Evolutionary conservation across 2,797 vertebrate genomes (phyloP), one percentile per base, ranked within the genome.

Genomic region (Gymnoscopelus braueri): DNA sequence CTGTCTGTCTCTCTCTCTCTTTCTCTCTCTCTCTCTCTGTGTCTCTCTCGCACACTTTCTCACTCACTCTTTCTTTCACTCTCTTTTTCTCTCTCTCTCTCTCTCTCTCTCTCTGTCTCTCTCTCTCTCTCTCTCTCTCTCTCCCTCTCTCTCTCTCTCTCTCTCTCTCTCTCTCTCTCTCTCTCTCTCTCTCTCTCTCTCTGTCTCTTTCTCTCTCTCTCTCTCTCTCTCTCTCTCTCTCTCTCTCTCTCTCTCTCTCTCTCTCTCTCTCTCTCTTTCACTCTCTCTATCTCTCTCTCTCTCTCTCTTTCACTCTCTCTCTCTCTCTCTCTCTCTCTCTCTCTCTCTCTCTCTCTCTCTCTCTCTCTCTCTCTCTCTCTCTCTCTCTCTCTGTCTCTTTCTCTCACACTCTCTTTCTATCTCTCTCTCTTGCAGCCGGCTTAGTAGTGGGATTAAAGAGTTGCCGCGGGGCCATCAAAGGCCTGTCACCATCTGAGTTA

Each of bases 401-500:
- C 13, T 5, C 19, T 44, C 47, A 8, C 7, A 15, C 50, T 5
- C 48, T 63, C 12, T 29, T 5, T 63, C 15, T n/a, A 23, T 10
- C 9, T 63, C 19, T 51, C 12, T 50, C 11, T 63, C 13, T 52
- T 60, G 66, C 32, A 69, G 72, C 79, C 59, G 15, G 53, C 78
- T 83, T 72, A 69, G 61, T 65, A 65, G 75, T 72, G 83, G 87
- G 85, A 89, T 91, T 89, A 89, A 86, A 81, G 78, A 83, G 82
- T 62, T 13, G 78, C 80, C 79, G 86, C 70, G 12, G 76, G 24
- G 52, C 53, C 86, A 89, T 91, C 90, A 91, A 91, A 91, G 85
- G 63, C 84, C 87, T 89, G 88, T 90, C 90, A 92, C 88, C 89
- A 88, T 86, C 77, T 74, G 83, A 88, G 85, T 89, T 91, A 91